Evolutionary conservation across 2,888 invertebrate species (phyloP).

Genomic region (Scaptomyza tumidula): DNA sequence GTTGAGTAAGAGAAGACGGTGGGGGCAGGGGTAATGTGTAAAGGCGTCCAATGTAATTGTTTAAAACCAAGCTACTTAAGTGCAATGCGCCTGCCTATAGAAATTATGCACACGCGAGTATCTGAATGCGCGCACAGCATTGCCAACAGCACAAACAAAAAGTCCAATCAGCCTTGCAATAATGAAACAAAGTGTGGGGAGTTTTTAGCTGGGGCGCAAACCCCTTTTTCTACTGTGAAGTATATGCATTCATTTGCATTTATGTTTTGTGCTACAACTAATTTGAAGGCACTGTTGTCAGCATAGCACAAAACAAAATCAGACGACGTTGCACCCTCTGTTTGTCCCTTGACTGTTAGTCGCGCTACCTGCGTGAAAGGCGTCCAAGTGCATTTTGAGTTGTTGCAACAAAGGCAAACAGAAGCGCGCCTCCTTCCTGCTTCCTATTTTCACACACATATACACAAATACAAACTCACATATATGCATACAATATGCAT

Average conservation of each 20-base stretch:
- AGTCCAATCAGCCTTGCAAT: slow-evolving; percentile 77
- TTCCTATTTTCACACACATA: slow-evolving; percentile 43
- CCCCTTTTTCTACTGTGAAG: slow-evolving; percentile 17
- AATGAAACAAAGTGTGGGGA: slow-evolving; percentile 49
- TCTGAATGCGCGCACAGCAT: slow-evolving; percentile 15
- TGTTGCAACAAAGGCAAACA: slow-evolving; percentile 62
- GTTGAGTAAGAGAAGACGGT: neutral
- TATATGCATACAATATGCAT: slow-evolving; percentile 78
- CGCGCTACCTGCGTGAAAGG: slow-evolving; percentile 31
- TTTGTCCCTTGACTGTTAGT: slow-evolving; percentile 43
- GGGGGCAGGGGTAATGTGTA: slow-evolving; percentile 57
- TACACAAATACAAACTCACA: slow-evolving; percentile 31
- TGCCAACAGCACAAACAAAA: slow-evolving; percentile 62
- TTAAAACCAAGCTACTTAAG: slow-evolving; percentile 76
- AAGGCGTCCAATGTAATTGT: slow-evolving; percentile 77
- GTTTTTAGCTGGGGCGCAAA: slow-evolving; percentile 2
- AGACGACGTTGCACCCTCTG: slow-evolving; percentile 25
- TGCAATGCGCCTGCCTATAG: slow-evolving; percentile 44
- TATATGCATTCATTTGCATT: slow-evolving; percentile 73
- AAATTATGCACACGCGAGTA: slow-evolving; percentile 8
- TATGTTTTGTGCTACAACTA: slow-evolving; percentile 78
- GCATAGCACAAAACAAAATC: slow-evolving; percentile 73
- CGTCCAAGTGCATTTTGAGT: slow-evolving; percentile 71
- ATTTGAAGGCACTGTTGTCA: slow-evolving; percentile 71
- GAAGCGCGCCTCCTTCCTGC: slow-evolving; percentile 21